phyloP scores from a whole-genome alignment of 2,888 invertebrate species.

The Erpobdella octoculata region DNA sequence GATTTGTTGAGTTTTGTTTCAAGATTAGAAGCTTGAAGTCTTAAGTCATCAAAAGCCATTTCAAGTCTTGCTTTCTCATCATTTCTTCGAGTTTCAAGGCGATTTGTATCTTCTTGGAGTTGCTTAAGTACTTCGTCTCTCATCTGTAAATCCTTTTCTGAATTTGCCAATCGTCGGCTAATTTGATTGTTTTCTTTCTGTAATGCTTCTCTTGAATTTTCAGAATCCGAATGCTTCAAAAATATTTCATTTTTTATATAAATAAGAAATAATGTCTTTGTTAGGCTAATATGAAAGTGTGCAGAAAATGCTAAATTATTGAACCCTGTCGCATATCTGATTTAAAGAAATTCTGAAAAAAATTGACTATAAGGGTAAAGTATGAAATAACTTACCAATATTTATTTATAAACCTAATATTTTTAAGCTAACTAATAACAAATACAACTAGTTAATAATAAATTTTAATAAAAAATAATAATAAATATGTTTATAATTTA shows the following conservation, averaged over 20 bases:
- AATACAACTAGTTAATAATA: no score
- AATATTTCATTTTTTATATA: neutral
- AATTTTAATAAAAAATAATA: no score
- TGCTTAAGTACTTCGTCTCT: neutral
- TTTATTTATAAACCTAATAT: no score
- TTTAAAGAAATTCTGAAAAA: no score
- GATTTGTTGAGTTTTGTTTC: neutral
- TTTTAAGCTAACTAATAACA: no score
- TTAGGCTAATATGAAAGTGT: no score
- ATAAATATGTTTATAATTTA: no score
- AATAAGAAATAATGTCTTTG: no score
- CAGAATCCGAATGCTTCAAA: neutral
- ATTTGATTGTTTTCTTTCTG: constrained; percentile 2
- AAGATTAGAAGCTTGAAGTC: neutral
- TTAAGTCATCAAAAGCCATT: neutral
- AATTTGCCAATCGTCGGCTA: neutral
- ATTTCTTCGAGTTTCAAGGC: constrained; percentile 10
- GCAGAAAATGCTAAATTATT: no score
- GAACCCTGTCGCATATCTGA: no score
- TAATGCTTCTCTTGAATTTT: neutral
- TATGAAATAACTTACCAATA: no score
- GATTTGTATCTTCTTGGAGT: neutral
- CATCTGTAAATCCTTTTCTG: neutral
- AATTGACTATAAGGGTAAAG: no score
- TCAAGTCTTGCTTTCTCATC: neutral